Base-by-base conservation (phyloP, 2,113 vertebrate genomes). In the Paracanthobrama guichenoti region DNA sequence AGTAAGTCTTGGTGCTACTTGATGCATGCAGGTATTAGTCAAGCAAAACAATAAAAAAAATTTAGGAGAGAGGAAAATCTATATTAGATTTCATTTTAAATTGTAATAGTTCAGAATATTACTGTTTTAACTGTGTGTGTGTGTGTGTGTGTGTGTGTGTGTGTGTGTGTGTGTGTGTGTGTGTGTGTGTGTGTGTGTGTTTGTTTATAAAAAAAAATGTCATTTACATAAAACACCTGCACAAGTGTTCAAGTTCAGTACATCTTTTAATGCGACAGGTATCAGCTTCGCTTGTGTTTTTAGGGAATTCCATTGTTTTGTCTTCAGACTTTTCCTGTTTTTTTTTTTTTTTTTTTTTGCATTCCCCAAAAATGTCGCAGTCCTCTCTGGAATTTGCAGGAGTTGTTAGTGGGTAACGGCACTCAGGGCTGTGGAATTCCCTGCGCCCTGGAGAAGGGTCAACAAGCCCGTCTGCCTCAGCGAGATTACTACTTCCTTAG, bases 401-500 rank as follows among this genome's bases (percentile, higher is more conserved):
- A 79, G 79, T 74, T 46, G 53, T 88, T 85, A 83, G 48, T 39
- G 14, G 46, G 67, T 81, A 53, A 80, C 78, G 16, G 64, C 77
- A 67, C 60, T 87, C 35, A 24, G 76, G 59, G 59, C 75, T 16
- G 44, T 50, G 81, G 76, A 83, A 83, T 88, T 86, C 81, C 84
- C 28, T 79, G 26, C n/a, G 71, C 39, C 79, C 69, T 83, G 46
- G 26, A 74, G 35, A 73, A 48, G 35, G 80, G 86, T 87, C 82
- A 67, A 35, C 76, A 39, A 53, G 79, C 73, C 67, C 11, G 42
- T 35, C 69, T 28, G 44, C 26, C 22, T 71, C 46, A 6, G 48
- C 24, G 4, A 67, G 24, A 91, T 90, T 91, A 91, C 89, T 89
- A 90, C 88, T 93, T 94, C 93, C 93, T 91, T 90, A 88, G 92